phyloP scores from a whole-genome alignment of 2,888 invertebrate genomes.

The Nemapogon koenigi region DNA sequence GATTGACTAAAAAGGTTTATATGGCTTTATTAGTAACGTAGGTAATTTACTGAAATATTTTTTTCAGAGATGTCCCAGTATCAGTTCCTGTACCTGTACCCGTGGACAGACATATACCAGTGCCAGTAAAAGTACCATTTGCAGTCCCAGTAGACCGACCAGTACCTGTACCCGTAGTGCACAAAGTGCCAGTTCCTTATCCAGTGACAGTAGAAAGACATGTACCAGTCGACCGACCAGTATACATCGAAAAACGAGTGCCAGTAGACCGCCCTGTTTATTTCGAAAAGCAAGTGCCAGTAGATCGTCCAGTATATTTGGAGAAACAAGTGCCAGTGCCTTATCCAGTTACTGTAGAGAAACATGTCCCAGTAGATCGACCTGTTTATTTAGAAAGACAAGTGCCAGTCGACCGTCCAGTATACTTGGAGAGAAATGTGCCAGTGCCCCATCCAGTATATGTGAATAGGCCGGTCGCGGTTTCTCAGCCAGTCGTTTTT shows the following conservation, averaged over 20 bases:
- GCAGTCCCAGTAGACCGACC: slow-evolving; percentile 36
- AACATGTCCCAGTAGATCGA: slow-evolving; percentile 62
- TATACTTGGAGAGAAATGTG: slow-evolving; percentile 61
- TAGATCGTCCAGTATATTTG: slow-evolving; percentile 59
- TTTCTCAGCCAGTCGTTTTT: slow-evolving; percentile 29
- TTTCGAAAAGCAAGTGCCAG: slow-evolving; percentile 61
- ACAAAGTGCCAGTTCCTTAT: slow-evolving; percentile 56
- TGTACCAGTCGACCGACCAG: slow-evolving; percentile 53
- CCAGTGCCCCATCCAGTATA: slow-evolving; percentile 67
- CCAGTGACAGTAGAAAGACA: slow-evolving; percentile 56
- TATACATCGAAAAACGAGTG: slow-evolving; percentile 52
- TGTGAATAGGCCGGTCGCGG: slow-evolving; percentile 56
- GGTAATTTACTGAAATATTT: too few relatives aligned
- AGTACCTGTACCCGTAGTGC: slow-evolving; percentile 47
- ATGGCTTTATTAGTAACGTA: too few relatives aligned
- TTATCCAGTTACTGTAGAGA: slow-evolving; percentile 65
- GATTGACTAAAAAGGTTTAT: too few relatives aligned
- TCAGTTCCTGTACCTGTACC: slow-evolving; percentile 19
- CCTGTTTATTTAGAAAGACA: slow-evolving; percentile 67
- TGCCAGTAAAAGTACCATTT: slow-evolving; percentile 23
- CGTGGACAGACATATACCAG: slow-evolving; percentile 27
- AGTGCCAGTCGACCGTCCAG: slow-evolving; percentile 55
- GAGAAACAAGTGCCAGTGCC: slow-evolving; percentile 64
- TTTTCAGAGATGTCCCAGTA: slow-evolving; percentile 32
- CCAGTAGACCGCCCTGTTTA: slow-evolving; percentile 65